These are phyloP conservation scores for Anadara kagoshimensis DNA, from an alignment of 1,140 invertebrate species.

Conservation along the genomic window DNA sequence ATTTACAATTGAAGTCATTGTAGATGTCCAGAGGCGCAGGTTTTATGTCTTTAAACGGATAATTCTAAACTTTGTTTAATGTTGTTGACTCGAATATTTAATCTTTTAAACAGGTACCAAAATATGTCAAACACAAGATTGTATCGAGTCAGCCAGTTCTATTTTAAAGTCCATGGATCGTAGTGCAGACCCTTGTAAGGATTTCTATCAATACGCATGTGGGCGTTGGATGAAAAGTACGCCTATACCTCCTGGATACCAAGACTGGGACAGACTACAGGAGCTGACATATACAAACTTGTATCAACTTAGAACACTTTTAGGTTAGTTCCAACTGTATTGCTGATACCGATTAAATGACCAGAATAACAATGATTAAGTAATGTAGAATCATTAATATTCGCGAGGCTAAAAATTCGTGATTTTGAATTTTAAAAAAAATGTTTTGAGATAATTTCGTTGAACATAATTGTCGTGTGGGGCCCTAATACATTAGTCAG, in stretches of 20 bases:
- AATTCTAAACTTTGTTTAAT: too few species aligned
- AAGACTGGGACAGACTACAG: slow-evolving; percentile 65
- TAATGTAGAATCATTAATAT: too few species aligned
- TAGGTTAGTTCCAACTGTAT: slow-evolving; percentile 47
- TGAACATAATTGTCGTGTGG: too few species aligned
- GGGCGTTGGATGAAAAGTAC: slow-evolving; percentile 75
- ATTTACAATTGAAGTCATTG: too few species aligned
- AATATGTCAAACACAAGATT: slow-evolving; percentile 59
- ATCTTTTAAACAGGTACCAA: neutral
- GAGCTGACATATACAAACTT: slow-evolving; percentile 65
- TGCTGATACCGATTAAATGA: too few species aligned
- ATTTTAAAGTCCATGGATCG: slow-evolving; percentile 75
- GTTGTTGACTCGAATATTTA: neutral
- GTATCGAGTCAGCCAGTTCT: slow-evolving; percentile 62
- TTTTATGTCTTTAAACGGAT: too few species aligned
- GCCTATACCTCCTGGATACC: slow-evolving; percentile 66
- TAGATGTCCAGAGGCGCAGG: too few species aligned
- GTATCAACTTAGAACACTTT: slow-evolving; percentile 59
- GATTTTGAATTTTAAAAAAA: too few species aligned
- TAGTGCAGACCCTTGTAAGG: slow-evolving; percentile 75
- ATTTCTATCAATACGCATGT: slow-evolving; percentile 79
- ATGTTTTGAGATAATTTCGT: too few species aligned
- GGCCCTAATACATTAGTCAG: too few species aligned
- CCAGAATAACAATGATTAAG: too few species aligned
- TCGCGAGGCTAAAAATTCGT: too few species aligned